These are phyloP conservation scores for Lapara coniferarum DNA, from an alignment of 2,888 invertebrate genomes.

Conservation along the genomic window DNA sequence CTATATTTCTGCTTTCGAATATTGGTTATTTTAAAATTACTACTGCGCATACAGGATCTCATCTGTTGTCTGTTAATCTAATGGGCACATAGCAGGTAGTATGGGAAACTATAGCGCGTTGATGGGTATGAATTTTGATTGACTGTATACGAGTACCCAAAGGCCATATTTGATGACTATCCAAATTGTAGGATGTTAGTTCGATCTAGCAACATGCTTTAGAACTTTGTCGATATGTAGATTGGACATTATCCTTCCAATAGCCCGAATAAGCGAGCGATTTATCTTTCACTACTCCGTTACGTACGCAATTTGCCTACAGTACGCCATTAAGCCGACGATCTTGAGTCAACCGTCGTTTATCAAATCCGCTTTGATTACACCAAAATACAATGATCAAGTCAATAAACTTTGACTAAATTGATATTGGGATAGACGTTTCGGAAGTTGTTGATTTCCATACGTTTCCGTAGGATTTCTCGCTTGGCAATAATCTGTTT, in stretches of 20 bases:
- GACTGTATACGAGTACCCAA: too few species aligned
- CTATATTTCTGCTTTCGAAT: too few species aligned
- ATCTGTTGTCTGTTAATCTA: too few species aligned
- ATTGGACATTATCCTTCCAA: constrained; percentile 8
- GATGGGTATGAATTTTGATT: too few species aligned
- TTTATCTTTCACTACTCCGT: not conserved
- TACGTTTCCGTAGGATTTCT: constrained; percentile 1
- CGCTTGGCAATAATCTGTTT: not conserved
- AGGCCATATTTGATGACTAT: too few species aligned
- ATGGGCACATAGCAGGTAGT: too few species aligned
- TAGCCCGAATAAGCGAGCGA: not conserved
- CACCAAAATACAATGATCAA: constrained; percentile 15
- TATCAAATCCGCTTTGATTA: constrained; percentile 9
- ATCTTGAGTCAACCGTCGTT: constrained; percentile 4
- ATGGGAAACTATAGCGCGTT: too few species aligned
- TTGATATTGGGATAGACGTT: not conserved
- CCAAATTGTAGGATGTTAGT: not conserved
- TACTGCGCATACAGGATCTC: too few species aligned
- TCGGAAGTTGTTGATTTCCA: constrained; percentile 8
- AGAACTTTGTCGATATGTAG: not conserved
- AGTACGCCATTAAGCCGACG: not conserved
- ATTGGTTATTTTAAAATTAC: too few species aligned
- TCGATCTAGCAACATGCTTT: not conserved
- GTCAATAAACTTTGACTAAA: constrained; percentile 15
- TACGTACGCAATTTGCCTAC: constrained; percentile 11